Conservation (phyloP, 1,140 invertebrate genomes). For the Neelides sp. region DNA sequence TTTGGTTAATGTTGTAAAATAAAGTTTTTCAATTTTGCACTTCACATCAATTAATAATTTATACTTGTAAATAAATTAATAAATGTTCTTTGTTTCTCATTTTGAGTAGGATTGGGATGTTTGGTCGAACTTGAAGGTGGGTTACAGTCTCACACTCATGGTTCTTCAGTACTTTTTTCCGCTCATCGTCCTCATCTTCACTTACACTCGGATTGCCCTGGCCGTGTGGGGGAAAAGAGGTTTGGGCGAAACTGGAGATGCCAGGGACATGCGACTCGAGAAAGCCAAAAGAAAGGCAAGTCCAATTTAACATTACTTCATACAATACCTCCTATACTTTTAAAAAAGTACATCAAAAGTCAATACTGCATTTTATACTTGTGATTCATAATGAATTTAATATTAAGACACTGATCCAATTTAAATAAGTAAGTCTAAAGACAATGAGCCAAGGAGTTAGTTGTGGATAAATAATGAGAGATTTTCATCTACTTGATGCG, state of each 20-base stretch:
- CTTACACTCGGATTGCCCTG: slow-evolving; percentile 70
- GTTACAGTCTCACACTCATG: slow-evolving; percentile 64
- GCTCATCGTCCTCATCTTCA: slow-evolving; percentile 66
- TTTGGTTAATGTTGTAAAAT: no score
- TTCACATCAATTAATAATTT: no score
- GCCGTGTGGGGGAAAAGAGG: slow-evolving; percentile 77
- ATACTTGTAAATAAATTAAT: no score
- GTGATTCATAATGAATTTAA: not conserved
- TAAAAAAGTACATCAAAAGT: not conserved
- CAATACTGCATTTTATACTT: not conserved
- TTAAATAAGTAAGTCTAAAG: no score
- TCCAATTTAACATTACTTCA: slow-evolving; percentile 9
- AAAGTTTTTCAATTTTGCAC: no score
- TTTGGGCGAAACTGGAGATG: slow-evolving; percentile 70
- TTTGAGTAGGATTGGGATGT: no score
- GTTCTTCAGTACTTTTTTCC: slow-evolving; percentile 75
- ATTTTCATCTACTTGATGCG: no score
- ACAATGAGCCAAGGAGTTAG: no score
- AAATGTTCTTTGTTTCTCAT: no score
- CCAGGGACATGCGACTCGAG: slow-evolving; percentile 64
- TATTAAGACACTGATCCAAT: not conserved
- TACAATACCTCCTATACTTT: not conserved
- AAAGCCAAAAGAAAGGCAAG: slow-evolving; percentile 77
- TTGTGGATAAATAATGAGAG: no score
- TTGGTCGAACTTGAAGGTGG: no score